phyloP scores from a whole-genome alignment of 1,140 invertebrate species.

The Bombus balteatus region DNA sequence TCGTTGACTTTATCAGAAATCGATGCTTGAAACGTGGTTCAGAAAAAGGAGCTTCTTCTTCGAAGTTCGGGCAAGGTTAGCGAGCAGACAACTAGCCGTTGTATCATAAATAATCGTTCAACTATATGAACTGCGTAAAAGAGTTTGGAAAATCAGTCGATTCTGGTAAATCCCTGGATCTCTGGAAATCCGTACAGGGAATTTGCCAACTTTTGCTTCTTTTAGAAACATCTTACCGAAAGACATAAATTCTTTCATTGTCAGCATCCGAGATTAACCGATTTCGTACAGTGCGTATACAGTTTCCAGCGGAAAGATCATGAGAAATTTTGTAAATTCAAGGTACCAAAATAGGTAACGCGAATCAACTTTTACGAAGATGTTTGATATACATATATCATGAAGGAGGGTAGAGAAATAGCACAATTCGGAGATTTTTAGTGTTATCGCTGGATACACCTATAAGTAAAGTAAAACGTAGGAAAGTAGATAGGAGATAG shows the following conservation, averaged over 20 bases:
- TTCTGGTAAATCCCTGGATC: not conserved
- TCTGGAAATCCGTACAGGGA: too few species aligned
- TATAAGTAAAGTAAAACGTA: not conserved
- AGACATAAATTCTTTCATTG: not conserved
- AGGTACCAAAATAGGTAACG: not conserved
- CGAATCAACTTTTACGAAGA: not conserved
- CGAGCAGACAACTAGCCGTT: conserved; percentile 37
- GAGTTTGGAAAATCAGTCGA: not conserved
- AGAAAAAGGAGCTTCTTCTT: conserved; percentile 51
- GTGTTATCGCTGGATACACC: too few species aligned
- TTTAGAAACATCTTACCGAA: not conserved
- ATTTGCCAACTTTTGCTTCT: not conserved
- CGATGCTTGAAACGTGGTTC: conserved; percentile 42
- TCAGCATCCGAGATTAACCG: not conserved
- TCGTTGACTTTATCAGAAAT: conserved; percentile 68
- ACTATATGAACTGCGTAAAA: conserved; percentile 34
- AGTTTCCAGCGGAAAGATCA: not conserved
- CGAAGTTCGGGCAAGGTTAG: conserved; percentile 51
- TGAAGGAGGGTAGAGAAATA: not conserved
- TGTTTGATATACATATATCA: too few species aligned
- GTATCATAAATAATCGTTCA: not conserved
- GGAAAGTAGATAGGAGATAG: too few species aligned
- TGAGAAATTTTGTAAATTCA: not conserved
- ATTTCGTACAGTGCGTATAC: too few species aligned
- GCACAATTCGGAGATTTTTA: not conserved